Percentiles rank a stretch among this genome's conserved stretches.
Conservation (phyloP, 2,797 vertebrate genomes). For the Callimico goeldii region DNA sequence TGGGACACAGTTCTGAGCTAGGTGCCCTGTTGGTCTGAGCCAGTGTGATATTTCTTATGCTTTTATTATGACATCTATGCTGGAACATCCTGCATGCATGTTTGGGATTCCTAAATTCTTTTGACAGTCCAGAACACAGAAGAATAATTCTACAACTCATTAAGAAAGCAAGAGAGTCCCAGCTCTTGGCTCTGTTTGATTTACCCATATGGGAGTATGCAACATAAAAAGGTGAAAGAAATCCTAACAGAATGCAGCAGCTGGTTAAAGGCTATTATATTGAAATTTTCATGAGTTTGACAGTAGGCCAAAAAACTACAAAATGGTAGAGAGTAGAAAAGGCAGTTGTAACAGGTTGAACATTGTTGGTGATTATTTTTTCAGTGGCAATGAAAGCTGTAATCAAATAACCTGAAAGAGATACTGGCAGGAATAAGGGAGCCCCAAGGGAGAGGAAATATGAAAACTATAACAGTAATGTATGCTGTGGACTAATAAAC, state of each 20-base stretch:
- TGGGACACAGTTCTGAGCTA: constrained; percentile 29
- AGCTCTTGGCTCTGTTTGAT: constrained; percentile 64
- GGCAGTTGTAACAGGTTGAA: constrained; percentile 73
- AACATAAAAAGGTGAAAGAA: constrained; percentile 72
- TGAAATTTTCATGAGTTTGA: constrained; percentile 74
- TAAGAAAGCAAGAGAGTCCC: constrained; percentile 62
- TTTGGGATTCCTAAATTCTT: constrained; percentile 51
- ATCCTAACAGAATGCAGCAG: constrained; percentile 77
- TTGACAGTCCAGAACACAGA: constrained; percentile 63
- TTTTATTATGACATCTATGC: constrained; percentile 24
- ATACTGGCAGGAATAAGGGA: constrained; percentile 52
- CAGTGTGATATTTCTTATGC: constrained; percentile 14
- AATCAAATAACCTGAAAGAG: constrained; percentile 61
- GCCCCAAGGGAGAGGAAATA: constrained; percentile 58
- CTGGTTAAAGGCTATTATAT: constrained; percentile 70
- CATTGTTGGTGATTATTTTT: constrained; percentile 66
- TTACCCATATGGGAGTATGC: constrained; percentile 60
- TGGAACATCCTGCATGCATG: neutral
- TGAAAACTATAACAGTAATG: constrained; percentile 65
- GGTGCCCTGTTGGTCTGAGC: neutral
- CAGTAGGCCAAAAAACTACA: constrained; percentile 68
- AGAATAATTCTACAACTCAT: constrained; percentile 58
- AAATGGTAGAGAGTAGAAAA: constrained; percentile 68
- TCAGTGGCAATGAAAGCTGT: constrained; percentile 58
- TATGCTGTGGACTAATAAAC: constrained; percentile 72